Conservation (phyloP, 2,888 invertebrate species). For the Stenodema calcarata region DNA sequence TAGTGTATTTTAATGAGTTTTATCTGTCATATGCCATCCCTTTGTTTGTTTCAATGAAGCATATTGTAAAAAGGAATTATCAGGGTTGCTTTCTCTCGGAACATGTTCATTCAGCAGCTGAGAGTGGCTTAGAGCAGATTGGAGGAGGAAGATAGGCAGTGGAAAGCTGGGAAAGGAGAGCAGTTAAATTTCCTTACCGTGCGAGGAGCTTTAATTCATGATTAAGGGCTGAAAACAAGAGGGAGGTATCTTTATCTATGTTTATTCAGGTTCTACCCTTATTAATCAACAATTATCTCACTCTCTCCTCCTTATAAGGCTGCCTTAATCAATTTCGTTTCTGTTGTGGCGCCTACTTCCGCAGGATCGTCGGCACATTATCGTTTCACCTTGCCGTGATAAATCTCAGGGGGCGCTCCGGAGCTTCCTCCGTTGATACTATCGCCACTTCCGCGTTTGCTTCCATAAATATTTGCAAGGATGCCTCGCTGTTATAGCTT, state of each 20-base stretch:
- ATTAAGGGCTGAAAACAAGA: not conserved
- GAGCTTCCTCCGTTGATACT: not conserved
- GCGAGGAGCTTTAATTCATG: slow-evolving; percentile 15
- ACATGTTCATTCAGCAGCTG: not conserved
- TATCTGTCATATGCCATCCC: too few species aligned
- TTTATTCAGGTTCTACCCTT: slow-evolving; percentile 25
- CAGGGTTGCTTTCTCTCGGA: not conserved
- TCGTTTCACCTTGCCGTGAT: not conserved
- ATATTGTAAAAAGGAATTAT: not conserved
- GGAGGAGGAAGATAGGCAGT: not conserved
- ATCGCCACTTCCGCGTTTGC: not conserved
- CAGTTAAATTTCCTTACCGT: not conserved
- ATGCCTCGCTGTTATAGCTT: not conserved
- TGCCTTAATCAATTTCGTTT: slow-evolving; percentile 10
- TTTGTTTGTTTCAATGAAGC: too few species aligned
- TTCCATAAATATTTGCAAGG: not conserved
- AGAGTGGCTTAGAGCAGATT: not conserved
- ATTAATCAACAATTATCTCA: slow-evolving; percentile 34
- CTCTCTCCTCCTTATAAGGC: not conserved
- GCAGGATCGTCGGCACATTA: not conserved
- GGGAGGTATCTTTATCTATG: slow-evolving; percentile 27
- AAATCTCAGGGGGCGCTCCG: not conserved
- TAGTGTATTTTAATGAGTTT: too few species aligned
- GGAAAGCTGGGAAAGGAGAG: not conserved
- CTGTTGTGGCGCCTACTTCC: not conserved